Conservation (phyloP, 2,113 vertebrate genomes). For the Condylura cristata region DNA sequence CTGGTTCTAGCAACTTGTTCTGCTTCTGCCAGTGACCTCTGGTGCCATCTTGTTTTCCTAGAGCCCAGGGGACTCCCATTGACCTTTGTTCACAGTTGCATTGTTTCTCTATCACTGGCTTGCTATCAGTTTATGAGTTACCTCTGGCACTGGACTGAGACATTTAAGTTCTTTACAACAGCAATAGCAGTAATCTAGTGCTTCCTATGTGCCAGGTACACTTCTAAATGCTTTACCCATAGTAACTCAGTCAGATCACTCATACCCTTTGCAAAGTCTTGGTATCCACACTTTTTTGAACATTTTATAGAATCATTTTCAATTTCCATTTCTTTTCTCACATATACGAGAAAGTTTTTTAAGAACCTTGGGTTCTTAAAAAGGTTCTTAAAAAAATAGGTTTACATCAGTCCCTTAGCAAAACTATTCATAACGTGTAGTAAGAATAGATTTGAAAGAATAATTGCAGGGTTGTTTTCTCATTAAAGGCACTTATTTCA, state of each 20-base stretch:
- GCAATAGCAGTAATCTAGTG: not conserved
- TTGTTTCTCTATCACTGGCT: not conserved
- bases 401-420: constrained; percentile 15
- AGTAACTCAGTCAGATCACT: not conserved
- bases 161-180: not conserved
- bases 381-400: not conserved
- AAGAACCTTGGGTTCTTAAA: not conserved
- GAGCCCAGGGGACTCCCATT: not conserved
- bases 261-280: not conserved
- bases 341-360: not conserved
- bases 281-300: constrained; percentile 12
- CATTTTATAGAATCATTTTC: not conserved
- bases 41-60: not conserved
- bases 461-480: constrained; percentile 1
- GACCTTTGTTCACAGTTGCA: constrained; percentile 1
- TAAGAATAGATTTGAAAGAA: constrained; percentile 6
- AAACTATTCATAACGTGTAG: not conserved
- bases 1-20: not conserved
- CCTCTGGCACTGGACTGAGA: not conserved
- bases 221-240: not conserved
- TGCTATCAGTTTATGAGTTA: not conserved
- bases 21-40: not conserved
- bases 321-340: not conserved
- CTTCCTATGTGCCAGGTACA: not conserved
- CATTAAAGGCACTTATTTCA: constrained; percentile 1